phyloP scores from a whole-genome alignment of 2,797 vertebrate species.

The Mus minutoides region DNA sequence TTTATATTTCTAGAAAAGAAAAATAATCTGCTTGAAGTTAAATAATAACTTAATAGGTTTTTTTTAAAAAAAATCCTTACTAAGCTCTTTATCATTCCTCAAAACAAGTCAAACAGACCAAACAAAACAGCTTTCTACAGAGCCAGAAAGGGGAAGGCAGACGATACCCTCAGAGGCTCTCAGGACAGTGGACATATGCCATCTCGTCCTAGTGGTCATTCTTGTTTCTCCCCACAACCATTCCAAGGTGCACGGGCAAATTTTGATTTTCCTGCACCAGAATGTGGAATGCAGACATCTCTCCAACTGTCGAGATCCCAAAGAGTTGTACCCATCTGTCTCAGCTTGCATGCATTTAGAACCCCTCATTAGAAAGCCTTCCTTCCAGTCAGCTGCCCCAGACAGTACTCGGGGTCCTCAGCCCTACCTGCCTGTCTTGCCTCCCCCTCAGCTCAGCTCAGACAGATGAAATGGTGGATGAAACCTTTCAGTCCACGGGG shows the following conservation, averaged over 20 bases:
- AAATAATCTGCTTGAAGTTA: slow-evolving; percentile 17
- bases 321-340: not conserved
- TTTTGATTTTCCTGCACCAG: not conserved
- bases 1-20: not conserved
- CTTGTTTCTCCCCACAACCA: not conserved
- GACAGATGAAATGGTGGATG: slow-evolving; percentile 57
- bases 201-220: not conserved
- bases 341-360: not conserved
- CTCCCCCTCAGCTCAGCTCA: slow-evolving; percentile 7
- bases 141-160: fast-evolving
- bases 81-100: not conserved
- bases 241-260: not conserved
- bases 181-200: not conserved
- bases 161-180: not conserved
- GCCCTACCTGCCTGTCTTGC: not conserved
- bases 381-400: not conserved
- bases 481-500: slow-evolving; percentile 15
- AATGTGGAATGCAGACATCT: not conserved
- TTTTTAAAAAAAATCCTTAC: not conserved
- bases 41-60: not conserved
- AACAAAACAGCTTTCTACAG: not conserved
- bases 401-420: not conserved
- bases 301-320: not conserved
- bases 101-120: not conserved
- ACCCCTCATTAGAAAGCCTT: slow-evolving; percentile 24